phyloP scores from a whole-genome alignment of 2,888 invertebrate species.

The Chrysolina oricalcia region DNA sequence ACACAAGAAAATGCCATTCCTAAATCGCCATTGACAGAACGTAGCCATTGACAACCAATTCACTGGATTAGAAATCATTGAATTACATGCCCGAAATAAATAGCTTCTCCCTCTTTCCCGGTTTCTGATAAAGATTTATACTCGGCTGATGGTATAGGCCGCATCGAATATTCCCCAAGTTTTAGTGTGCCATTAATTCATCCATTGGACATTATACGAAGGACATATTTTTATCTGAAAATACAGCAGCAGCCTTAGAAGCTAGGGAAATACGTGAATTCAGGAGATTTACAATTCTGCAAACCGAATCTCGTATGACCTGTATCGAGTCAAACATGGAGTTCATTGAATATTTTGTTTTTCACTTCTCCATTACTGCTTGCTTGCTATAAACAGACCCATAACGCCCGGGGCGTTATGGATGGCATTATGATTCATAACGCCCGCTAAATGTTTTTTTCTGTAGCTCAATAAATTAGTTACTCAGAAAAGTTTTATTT shows the following conservation, averaged over 20 bases:
- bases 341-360: too few species aligned
- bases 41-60: not conserved
- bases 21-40: not conserved
- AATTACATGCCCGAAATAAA: constrained; percentile 50
- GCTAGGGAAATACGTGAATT: not conserved
- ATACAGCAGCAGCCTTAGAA: not conserved
- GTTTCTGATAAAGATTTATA: constrained; percentile 51
- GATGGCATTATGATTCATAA: too few species aligned
- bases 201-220: constrained; percentile 21
- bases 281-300: not conserved
- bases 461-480: too few species aligned
- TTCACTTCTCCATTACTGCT: too few species aligned
- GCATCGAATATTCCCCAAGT: constrained; percentile 39
- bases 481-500: too few species aligned
- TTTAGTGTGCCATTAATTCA: constrained; percentile 30
- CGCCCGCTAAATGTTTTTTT: too few species aligned
- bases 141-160: constrained; percentile 22
- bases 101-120: constrained; percentile 46
- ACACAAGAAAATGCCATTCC: not conserved
- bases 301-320: not conserved
- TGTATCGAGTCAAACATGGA: not conserved
- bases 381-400: too few species aligned
- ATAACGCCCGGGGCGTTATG: too few species aligned
- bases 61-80: constrained; percentile 41
- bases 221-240: constrained; percentile 13